These are phyloP conservation scores for Montipora capitata DNA, from an alignment of 92 coral and sea anemone genomes.

Conservation along the genomic window DNA sequence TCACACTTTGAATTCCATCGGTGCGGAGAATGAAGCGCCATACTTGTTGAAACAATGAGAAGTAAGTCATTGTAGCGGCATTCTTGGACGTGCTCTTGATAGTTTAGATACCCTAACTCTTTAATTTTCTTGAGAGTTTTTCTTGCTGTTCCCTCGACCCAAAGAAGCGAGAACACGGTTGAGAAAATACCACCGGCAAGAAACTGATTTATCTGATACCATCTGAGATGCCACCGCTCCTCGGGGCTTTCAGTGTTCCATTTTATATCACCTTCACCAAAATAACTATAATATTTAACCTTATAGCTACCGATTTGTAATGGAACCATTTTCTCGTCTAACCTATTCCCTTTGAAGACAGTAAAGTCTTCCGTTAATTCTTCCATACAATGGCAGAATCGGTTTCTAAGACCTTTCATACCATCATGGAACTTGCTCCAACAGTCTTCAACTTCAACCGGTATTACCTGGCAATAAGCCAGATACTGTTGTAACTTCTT, in stretches of 20 bases:
- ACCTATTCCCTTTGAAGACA: constrained; percentile 32
- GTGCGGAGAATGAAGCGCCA: constrained; percentile 31
- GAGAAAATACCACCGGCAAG: constrained; percentile 60
- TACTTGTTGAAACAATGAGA: constrained; percentile 7
- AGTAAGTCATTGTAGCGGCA: constrained; percentile 8
- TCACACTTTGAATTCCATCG: neutral
- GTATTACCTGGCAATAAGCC: constrained; percentile 8
- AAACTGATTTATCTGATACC: constrained; percentile 32
- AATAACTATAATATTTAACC: constrained; percentile 35
- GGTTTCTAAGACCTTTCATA: constrained; percentile 21
- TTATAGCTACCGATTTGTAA: constrained; percentile 27
- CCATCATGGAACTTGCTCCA: constrained; percentile 36
- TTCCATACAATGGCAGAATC: constrained; percentile 44
- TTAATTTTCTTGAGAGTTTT: neutral
- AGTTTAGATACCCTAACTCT: neutral
- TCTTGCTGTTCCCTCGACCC: neutral
- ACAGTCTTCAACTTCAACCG: constrained; percentile 1
- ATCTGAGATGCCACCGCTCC: constrained; percentile 51
- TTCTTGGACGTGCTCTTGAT: neutral
- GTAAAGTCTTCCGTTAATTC: constrained; percentile 41
- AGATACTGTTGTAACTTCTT: constrained; percentile 37
- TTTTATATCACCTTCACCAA: neutral
- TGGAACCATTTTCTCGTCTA: constrained; percentile 8
- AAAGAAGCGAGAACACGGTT: constrained; percentile 19
- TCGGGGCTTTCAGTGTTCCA: constrained; percentile 22